These are phyloP conservation scores for Cryptotis parvus DNA, from an alignment of 2,113 vertebrate genomes.

Conservation along the genomic window DNA sequence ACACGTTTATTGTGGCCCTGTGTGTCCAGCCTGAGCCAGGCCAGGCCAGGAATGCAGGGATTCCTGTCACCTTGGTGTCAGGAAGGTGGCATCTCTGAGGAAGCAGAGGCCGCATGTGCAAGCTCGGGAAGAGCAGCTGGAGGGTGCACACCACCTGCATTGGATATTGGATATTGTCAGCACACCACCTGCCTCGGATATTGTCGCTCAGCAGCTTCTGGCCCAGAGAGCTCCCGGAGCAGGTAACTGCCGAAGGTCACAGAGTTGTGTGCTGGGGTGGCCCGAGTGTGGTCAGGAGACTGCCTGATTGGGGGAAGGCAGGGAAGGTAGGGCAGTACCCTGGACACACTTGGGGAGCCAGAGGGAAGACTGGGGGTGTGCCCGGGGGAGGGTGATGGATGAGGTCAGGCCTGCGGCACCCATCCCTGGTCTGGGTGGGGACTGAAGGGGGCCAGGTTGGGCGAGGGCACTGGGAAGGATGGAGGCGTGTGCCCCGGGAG, in stretches of 20 bases:
- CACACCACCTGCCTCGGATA: conserved; percentile 50
- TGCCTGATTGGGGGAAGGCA: neutral
- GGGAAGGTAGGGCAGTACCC: neutral
- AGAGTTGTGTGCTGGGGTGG: neutral
- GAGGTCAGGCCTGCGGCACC: neutral
- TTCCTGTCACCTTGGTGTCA: no score
- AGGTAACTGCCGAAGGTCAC: conserved; percentile 57
- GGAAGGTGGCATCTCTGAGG: neutral
- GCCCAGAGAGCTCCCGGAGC: neutral
- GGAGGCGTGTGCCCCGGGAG: no score
- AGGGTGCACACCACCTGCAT: neutral
- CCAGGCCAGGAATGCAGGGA: neutral
- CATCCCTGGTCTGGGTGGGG: neutral
- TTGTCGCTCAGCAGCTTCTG: neutral
- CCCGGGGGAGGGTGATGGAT: neutral
- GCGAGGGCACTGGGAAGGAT: neutral
- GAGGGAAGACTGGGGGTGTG: neutral
- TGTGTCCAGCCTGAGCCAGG: neutral
- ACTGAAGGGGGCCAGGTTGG: neutral
- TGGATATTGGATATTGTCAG: no score
- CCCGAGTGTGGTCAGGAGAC: neutral
- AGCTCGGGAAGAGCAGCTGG: neutral
- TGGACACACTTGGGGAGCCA: neutral
- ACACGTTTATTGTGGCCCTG: no score
- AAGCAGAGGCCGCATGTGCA: neutral